Percentiles rank a stretch among this genome's conserved stretches.
These are phyloP conservation scores for Aphyosemion australe DNA, from an alignment of 2,113 vertebrate species.

Conservation along the genomic window DNA sequence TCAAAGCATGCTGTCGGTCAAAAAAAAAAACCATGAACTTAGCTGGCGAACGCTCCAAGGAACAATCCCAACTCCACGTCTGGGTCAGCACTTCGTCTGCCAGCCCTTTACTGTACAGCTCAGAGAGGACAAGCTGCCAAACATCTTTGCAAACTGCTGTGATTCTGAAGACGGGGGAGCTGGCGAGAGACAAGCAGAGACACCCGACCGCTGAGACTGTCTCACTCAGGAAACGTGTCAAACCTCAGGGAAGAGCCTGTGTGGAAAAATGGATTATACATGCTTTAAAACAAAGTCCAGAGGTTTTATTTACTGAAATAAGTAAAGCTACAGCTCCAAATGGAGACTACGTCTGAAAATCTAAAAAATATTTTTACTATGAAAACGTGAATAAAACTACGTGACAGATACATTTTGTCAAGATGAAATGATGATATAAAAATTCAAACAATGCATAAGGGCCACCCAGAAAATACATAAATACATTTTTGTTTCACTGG, in stretches of 20 bases:
- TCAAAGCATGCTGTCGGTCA: conserved; percentile 36
- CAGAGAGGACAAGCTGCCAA: conserved; percentile 15
- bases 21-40: conserved; percentile 32
- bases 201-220: conserved; percentile 12
- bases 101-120: conserved; percentile 24
- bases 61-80: conserved; percentile 22
- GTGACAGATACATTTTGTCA: no score
- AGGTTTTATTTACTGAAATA: no score
- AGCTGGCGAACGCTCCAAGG: conserved; percentile 23
- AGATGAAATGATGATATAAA: no score
- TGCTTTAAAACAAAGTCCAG: not conserved
- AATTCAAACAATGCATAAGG: no score
- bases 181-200: conserved; percentile 10
- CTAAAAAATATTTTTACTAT: no score
- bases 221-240: not conserved
- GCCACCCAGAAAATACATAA: no score
- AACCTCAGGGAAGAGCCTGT: not conserved
- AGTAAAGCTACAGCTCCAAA: no score
- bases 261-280: not conserved
- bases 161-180: conserved; percentile 24
- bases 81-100: conserved; percentile 24
- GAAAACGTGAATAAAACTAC: no score
- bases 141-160: conserved; percentile 34
- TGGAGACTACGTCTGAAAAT: no score
- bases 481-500: no score